These are phyloP conservation scores for Strix uralensis DNA, from an alignment of 2,113 vertebrate genomes.

Conservation along the genomic window DNA sequence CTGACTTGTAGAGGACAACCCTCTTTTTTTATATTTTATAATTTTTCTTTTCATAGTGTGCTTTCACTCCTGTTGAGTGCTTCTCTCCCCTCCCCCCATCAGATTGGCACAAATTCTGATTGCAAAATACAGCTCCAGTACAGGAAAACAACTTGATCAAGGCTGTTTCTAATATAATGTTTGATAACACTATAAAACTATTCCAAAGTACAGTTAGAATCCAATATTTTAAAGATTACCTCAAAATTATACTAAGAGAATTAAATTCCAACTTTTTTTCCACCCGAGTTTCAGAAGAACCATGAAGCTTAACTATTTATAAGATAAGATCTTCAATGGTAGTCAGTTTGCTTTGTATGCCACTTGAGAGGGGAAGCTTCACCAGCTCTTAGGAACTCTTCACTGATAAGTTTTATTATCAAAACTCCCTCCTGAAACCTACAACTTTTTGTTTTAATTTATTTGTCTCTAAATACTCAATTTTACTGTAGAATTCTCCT, in stretches of 20 bases:
- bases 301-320: background rate
- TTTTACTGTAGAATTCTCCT: background rate
- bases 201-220: background rate
- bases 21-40: background rate
- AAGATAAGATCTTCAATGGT: background rate
- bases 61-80: background rate
- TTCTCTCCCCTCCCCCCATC: accelerated
- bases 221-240: background rate
- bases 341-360: background rate
- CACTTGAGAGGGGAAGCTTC: background rate
- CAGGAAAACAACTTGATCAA: background rate
- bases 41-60: background rate
- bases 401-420: background rate
- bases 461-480: background rate
- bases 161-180: background rate
- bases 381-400: background rate
- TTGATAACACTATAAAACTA: background rate
- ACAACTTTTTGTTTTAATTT: background rate
- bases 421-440: background rate
- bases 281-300: background rate
- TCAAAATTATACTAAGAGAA: background rate
- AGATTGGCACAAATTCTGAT: background rate
- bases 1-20: background rate
- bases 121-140: background rate
- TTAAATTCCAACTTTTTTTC: background rate